Conservation (phyloP, 2,113 vertebrate species). For the Helogale parvula region DNA sequence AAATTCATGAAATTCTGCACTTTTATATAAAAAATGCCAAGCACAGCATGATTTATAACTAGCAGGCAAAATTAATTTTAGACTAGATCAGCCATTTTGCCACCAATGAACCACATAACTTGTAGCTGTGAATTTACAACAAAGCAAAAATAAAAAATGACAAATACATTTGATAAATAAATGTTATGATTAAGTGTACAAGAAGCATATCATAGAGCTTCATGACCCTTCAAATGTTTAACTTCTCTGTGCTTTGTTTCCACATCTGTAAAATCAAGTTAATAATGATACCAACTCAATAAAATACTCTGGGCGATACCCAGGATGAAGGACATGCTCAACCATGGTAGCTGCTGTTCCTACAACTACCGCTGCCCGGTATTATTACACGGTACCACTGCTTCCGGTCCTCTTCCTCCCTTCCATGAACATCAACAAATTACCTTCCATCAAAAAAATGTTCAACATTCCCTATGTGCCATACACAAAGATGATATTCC, state of each 20-base stretch:
- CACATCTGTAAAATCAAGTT: neutral
- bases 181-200: neutral
- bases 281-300: neutral
- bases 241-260: neutral
- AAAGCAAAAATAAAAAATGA: constrained; percentile 17
- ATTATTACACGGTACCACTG: fast-evolving
- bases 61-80: constrained; percentile 64
- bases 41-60: constrained; percentile 52
- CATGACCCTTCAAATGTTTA: neutral
- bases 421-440: neutral
- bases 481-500: neutral
- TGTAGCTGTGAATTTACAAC: neutral
- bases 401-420: neutral
- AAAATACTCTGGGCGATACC: neutral
- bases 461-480: neutral
- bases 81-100: constrained; percentile 58
- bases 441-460: neutral
- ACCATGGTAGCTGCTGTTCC: neutral
- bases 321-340: neutral
- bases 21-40: constrained; percentile 62
- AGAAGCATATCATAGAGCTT: neutral
- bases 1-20: constrained; percentile 51
- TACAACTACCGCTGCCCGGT: neutral
- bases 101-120: constrained; percentile 55
- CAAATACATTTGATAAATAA: neutral